phyloP scores from a whole-genome alignment of 2,797 vertebrate species.

The Apodemus agrarius region DNA sequence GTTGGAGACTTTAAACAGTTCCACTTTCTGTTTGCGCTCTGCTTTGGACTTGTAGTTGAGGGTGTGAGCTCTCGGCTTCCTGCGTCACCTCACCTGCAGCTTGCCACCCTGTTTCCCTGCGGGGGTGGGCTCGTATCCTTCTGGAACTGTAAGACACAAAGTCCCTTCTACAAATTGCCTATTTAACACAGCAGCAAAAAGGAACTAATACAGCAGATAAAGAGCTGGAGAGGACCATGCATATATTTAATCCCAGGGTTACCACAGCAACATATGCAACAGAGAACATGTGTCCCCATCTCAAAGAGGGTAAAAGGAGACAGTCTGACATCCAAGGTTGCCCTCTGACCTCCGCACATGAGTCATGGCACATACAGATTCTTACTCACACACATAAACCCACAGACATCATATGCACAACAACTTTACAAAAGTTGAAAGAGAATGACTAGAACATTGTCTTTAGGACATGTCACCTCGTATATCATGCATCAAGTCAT shows the following conservation, averaged over 20 bases:
- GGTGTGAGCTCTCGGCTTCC: not conserved
- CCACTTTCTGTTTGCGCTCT: not conserved
- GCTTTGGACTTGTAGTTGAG: not conserved
- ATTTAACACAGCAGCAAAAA: not conserved
- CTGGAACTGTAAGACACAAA: not conserved
- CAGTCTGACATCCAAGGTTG: not conserved
- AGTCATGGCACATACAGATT: not conserved
- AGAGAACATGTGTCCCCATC: not conserved
- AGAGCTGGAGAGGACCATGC: accelerated
- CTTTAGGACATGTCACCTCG: not conserved
- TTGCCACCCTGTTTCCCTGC: not conserved
- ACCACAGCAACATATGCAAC: not conserved
- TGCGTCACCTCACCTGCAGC: not conserved
- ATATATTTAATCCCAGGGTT: no score
- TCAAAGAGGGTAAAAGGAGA: not conserved
- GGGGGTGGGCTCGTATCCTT: not conserved
- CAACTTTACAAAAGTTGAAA: not conserved
- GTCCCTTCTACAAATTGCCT: not conserved
- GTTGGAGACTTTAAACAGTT: not conserved
- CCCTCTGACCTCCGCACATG: not conserved
- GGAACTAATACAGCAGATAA: not conserved
- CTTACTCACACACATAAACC: not conserved
- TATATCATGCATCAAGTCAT: not conserved
- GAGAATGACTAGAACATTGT: not conserved
- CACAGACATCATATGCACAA: not conserved